Evolutionary conservation across 2,888 invertebrate species (phyloP).

Genomic region (Melitaea athalia): DNA sequence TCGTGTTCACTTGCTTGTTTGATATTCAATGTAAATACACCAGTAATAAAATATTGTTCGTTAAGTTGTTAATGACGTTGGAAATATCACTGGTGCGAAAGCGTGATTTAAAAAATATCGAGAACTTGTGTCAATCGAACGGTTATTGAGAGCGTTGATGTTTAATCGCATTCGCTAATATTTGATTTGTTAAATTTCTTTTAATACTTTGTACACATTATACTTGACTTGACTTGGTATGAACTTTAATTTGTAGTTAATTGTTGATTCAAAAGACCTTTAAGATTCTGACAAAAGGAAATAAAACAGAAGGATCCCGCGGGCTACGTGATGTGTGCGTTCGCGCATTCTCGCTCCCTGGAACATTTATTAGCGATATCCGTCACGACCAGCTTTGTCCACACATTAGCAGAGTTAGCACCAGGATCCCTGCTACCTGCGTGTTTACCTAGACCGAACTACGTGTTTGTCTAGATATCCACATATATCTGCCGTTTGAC

Average conservation of each 20-base stretch:
- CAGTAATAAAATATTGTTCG: slow-evolving; percentile 78
- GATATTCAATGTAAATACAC: slow-evolving; percentile 72
- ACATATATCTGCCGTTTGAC: slow-evolving; percentile 63
- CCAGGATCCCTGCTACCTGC: slow-evolving; percentile 68
- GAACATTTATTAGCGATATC: slow-evolving; percentile 78
- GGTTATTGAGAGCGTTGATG: slow-evolving; percentile 1
- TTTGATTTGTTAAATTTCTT: slow-evolving; percentile 5
- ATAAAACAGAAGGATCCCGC: slow-evolving; percentile 33
- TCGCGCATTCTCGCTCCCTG: slow-evolving; percentile 68
- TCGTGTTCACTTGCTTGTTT: slow-evolving; percentile 71
- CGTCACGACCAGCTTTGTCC: slow-evolving; percentile 78
- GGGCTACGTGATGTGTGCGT: slow-evolving; percentile 53
- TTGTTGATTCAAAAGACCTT: slow-evolving; percentile 5
- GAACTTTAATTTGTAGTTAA: background rate
- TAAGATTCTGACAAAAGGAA: background rate
- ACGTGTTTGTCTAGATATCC: slow-evolving; percentile 71
- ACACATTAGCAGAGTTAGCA: slow-evolving; percentile 79
- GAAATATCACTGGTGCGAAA: slow-evolving; percentile 53
- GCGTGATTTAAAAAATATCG: slow-evolving; percentile 57
- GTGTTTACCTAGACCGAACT: slow-evolving; percentile 65
- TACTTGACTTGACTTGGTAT: too few species aligned
- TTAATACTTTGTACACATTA: background rate
- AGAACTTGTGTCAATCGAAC: slow-evolving; percentile 38
- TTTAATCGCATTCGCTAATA: background rate
- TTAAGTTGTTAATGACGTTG: slow-evolving; percentile 68